Evolutionary conservation across 2,797 vertebrate species (phyloP).

Genomic region (Hydrocynus forskahlii): DNA sequence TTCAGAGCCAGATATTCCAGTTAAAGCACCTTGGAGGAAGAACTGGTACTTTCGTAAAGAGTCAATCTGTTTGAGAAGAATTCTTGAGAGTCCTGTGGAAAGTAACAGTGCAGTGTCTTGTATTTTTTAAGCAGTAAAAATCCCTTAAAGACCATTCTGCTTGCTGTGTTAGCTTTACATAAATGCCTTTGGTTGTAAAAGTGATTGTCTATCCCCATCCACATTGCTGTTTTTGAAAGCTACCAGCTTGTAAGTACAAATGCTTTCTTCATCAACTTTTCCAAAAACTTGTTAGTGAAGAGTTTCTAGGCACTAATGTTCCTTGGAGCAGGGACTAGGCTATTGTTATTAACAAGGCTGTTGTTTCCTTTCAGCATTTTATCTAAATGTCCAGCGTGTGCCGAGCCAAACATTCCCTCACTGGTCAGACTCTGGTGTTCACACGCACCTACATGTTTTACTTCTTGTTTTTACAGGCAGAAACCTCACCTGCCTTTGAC

Average conservation of each 20-base stretch:
- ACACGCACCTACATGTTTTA: slow-evolving; percentile 7
- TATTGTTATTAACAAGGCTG: background rate
- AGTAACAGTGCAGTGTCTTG: background rate
- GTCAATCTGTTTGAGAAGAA: background rate
- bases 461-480: slow-evolving; percentile 20
- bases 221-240: background rate
- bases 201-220: slow-evolving; percentile 15
- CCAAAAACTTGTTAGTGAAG: background rate
- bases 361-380: slow-evolving; percentile 13
- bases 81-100: background rate
- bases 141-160: background rate
- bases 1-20: background rate
- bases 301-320: background rate
- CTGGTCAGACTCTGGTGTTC: background rate
- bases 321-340: background rate
- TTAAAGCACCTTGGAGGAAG: background rate
- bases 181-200: slow-evolving; percentile 16
- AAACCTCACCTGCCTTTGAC: background rate
- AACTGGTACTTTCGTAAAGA: background rate
- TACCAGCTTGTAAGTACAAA: slow-evolving; percentile 10
- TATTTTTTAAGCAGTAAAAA: slow-evolving; percentile 28
- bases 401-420: slow-evolving; percentile 1
- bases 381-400: slow-evolving; percentile 2
- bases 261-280: slow-evolving; percentile 15
- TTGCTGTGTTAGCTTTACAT: background rate